phyloP scores from a whole-genome alignment of 2,888 invertebrate species.

The Drosophila setosimentum region DNA sequence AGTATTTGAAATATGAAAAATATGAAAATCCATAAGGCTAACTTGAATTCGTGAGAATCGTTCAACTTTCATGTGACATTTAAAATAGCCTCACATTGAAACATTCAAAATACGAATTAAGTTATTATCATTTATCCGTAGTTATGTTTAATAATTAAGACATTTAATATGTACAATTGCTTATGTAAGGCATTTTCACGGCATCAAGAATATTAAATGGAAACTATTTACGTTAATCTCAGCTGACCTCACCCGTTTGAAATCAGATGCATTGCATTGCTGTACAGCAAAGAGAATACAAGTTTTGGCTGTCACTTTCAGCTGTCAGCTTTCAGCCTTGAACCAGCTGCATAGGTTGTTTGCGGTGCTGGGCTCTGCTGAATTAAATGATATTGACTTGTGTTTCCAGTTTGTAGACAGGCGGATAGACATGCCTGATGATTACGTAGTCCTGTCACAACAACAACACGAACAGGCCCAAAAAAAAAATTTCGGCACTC shows the following conservation, averaged over 20 bases:
- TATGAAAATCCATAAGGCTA: not conserved
- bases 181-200: not conserved
- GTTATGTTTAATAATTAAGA: not conserved
- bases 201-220: not conserved
- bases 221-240: not conserved
- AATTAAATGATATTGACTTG: constrained; percentile 40
- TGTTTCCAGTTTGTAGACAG: constrained; percentile 33
- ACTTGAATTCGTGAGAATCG: not conserved
- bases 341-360: constrained; percentile 18
- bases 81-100: not conserved
- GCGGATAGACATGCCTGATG: constrained; percentile 21
- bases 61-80: not conserved
- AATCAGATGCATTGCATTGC: not conserved
- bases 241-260: not conserved
- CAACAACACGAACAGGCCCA: constrained; percentile 13
- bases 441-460: constrained; percentile 39
- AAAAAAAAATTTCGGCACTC: constrained; percentile 58
- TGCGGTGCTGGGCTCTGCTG: constrained; percentile 2
- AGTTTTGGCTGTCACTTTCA: constrained; percentile 33
- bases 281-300: not conserved
- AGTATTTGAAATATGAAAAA: no score
- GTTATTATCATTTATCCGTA: not conserved
- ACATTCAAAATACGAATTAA: not conserved
- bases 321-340: constrained; percentile 19
- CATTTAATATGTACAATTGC: not conserved